These are phyloP conservation scores for Rhinatrema bivittatum DNA, from an alignment of 2,797 vertebrate species.

Conservation along the genomic window DNA sequence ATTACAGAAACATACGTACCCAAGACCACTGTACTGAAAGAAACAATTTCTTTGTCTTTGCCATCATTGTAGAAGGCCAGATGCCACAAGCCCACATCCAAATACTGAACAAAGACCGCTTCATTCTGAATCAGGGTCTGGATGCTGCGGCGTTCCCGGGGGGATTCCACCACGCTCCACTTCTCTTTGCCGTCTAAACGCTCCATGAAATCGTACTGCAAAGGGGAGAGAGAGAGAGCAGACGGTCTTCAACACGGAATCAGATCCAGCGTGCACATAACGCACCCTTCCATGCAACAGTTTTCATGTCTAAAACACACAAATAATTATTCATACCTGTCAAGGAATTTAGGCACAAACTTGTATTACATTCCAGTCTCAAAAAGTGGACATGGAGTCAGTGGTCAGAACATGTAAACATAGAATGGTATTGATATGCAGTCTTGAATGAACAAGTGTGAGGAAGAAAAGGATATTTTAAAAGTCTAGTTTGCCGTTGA, in stretches of 20 bases:
- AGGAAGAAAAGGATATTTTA: too few species aligned
- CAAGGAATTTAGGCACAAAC: too few species aligned
- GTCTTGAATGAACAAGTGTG: too few species aligned
- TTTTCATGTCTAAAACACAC: too few species aligned
- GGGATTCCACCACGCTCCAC: constrained; percentile 94
- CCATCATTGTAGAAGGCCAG: constrained; percentile 96
- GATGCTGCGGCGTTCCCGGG: constrained; percentile 84
- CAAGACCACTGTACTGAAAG: constrained; percentile 85
- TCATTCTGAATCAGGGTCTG: constrained; percentile 95
- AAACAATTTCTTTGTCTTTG: constrained; percentile 87
- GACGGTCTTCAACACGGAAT: neutral
- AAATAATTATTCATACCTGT: too few species aligned
- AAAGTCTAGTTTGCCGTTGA: too few species aligned
- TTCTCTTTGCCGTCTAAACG: constrained; percentile 96
- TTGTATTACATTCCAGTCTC: too few species aligned
- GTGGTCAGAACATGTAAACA: too few species aligned
- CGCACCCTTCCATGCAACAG: too few species aligned
- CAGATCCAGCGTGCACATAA: too few species aligned
- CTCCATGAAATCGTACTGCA: constrained; percentile 96
- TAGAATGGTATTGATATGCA: too few species aligned
- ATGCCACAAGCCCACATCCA: constrained; percentile 92
- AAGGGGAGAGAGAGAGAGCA: neutral
- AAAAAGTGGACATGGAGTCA: too few species aligned
- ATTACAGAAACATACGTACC: constrained; percentile 66
- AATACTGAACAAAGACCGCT: constrained; percentile 91